Conservation (phyloP, 1,140 invertebrate species). For the Stegodyphus dumicola region DNA sequence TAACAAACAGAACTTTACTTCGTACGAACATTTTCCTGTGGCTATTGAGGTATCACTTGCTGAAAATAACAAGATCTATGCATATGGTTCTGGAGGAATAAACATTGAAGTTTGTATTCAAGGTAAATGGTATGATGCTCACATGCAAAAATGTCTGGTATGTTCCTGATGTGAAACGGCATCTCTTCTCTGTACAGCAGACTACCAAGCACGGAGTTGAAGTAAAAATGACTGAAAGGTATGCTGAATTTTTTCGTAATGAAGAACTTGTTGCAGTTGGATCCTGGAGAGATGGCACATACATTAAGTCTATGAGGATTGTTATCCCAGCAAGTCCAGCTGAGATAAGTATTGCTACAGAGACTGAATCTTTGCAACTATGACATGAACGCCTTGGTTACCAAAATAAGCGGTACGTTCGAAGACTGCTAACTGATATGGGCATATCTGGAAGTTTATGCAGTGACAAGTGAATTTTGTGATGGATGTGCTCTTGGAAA, state of each 20-base stretch:
- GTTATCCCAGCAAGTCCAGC: too few relatives aligned
- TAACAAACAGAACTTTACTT: too few relatives aligned
- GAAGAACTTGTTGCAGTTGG: conserved; percentile 6
- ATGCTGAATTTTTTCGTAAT: neutral
- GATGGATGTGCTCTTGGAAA: conserved; percentile 25
- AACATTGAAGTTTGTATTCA: neutral
- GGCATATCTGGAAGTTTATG: neutral
- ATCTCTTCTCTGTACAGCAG: conserved; percentile 6
- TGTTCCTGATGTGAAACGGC: conserved; percentile 11
- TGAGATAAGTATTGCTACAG: too few relatives aligned
- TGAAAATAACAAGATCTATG: conserved; percentile 3
- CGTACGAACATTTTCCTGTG: neutral
- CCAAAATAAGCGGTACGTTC: conserved; percentile 1
- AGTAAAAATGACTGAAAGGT: conserved; percentile 12
- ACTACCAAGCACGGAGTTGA: neutral
- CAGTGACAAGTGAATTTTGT: conserved; percentile 17
- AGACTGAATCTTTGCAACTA: too few relatives aligned
- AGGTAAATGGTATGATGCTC: neutral
- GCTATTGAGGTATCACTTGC: conserved; percentile 1
- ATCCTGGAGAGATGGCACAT: conserved; percentile 4
- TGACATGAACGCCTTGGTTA: conserved; percentile 22
- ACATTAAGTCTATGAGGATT: too few relatives aligned
- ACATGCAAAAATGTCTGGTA: conserved; percentile 15
- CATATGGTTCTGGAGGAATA: neutral
- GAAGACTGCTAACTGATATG: neutral